Base-by-base conservation (phyloP, 1,140 invertebrate species). In the Pachypeltis micranthus region DNA sequence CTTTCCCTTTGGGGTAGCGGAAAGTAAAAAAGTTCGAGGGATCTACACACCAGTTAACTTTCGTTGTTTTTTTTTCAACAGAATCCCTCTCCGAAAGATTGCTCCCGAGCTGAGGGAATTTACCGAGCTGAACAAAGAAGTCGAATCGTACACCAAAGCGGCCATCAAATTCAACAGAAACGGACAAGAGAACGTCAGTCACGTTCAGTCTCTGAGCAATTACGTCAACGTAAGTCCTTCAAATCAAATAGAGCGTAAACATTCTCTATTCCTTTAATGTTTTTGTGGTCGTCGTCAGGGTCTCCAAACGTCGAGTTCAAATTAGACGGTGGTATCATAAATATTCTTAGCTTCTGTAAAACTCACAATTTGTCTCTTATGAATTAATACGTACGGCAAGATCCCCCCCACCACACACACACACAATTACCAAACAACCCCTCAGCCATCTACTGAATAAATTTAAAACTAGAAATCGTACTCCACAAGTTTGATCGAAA, bases 151-250 rank as follows among this genome's bases (percentile, higher is more conserved):
- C 31, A 39, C 31, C 7, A 39, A 39, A 39, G 31, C 7, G 7
- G 31, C 31, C 7, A 39, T 39, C 7, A 7, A 39, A 16, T 16
- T 39, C 31, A 16, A 39, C 31, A 39, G 31, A 10, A 16, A 16
- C 7, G 16, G 16, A 10, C 7, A 16, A 7, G 16, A 7, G 7
- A 39, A 7, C 31, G 31, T 10, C 7, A 39, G 16, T 10, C 31
- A 39, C 16, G 31, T 39, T 39, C 16, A 21, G 3, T 58, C 62
- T 7, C 55, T 63, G n/a, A 57, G 54, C 54, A 63, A 63, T 24
- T 63, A 63, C 25, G 39, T 63, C 51, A 63, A 63, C 39, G 62
- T 63, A 57, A 62, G 60, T 56, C 2, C n/a, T n/a, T 39, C 7
- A 39, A 39, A 39, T 39, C 16, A 39, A 7, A 16, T 7, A 7